Evolutionary conservation across 2,888 invertebrate species (phyloP), one percentile per base, ranked within the genome.

Genomic region (Nephrocerus scutellatus): DNA sequence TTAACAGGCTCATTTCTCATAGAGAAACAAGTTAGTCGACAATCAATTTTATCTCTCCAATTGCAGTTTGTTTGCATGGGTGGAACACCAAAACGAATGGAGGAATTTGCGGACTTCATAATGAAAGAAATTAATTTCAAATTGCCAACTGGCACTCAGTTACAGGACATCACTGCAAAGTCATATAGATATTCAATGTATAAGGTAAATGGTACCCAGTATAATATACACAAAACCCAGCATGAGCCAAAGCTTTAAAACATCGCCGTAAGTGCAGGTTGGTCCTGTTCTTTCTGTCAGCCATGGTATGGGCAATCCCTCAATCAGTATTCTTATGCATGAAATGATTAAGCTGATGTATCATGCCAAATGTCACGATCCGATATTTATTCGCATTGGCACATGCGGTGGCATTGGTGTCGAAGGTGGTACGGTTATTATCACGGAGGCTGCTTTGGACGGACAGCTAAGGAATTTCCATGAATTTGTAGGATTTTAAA

Each of bases 261-360:
- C 30, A 12, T n/a, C n/a, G n/a, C n/a, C n/a, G n/a, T n/a, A n/a
- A n/a, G n/a, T n/a, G 28, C 32, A 52, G 52, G 50, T 53, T 36
- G 54, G 54, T 6, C 62, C 62, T 2, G 58, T 62, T 6, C 39
- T 62, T 6, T 54, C 57, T 9, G 53, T 48, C 15, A 62, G 59
- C 15, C 96, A 97, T 60, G 96, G 96, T 30, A 96, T 97, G 84
- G 97, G 96, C 2, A 82, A 88, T 31, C 91, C 95, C 1, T 96
- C 96, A 0, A 79, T 95, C 36, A 87, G 90, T 18, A 92, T 96
- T 48, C 73, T 96, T 33, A 75, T 97, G 19, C 90, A 95, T 63
- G 96, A 97, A 71, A 74, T 91, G 30, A 88, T 95, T 60, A 97
- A 97, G 71, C 72, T 96, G 50, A 84, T 96, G 82, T 80, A 84